These are phyloP conservation scores for Colostygia pectinataria DNA, from an alignment of 2,888 invertebrate genomes.

Conservation along the genomic window DNA sequence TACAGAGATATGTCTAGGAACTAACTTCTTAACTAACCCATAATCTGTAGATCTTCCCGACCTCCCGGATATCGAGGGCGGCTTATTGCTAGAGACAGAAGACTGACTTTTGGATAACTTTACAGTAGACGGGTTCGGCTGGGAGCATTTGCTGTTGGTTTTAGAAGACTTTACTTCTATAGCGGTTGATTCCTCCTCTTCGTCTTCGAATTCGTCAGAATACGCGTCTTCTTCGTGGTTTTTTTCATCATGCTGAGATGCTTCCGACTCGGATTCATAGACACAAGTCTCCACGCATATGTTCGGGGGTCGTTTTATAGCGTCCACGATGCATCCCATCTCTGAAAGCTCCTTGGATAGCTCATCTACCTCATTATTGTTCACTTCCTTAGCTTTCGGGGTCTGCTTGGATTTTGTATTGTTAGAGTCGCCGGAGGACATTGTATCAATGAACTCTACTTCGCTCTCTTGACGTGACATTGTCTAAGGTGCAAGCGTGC, in stretches of 20 bases:
- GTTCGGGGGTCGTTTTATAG: slow-evolving; percentile 67
- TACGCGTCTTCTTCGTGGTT: slow-evolving; percentile 59
- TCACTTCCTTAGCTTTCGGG: slow-evolving; percentile 64
- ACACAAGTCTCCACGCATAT: slow-evolving; percentile 72
- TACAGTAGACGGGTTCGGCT: slow-evolving; percentile 42
- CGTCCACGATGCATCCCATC: slow-evolving; percentile 77
- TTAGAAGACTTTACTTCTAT: slow-evolving; percentile 43
- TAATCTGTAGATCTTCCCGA: slow-evolving; percentile 66
- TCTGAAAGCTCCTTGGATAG: slow-evolving; percentile 69
- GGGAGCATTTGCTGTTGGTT: slow-evolving; percentile 38
- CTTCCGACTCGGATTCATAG: slow-evolving; percentile 58
- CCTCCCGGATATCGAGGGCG: slow-evolving; percentile 58
- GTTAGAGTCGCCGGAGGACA: slow-evolving; percentile 71
- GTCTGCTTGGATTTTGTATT: slow-evolving; percentile 59
- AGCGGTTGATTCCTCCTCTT: slow-evolving; percentile 52
- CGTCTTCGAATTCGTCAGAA: slow-evolving; percentile 77
- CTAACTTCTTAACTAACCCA: slow-evolving; percentile 52
- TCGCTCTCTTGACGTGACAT: slow-evolving; percentile 59
- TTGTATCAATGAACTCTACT: slow-evolving; percentile 59
- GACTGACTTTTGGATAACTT: slow-evolving; percentile 66
- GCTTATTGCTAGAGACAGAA: slow-evolving; percentile 52
- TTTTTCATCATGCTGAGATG: slow-evolving; percentile 39
- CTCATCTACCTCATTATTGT: slow-evolving; percentile 76
- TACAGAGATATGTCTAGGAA: slow-evolving; percentile 14
- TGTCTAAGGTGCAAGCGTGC: slow-evolving; percentile 61